Evolutionary conservation across 2,888 invertebrate species (phyloP).

Genomic region (Linnaemya vulpina): DNA sequence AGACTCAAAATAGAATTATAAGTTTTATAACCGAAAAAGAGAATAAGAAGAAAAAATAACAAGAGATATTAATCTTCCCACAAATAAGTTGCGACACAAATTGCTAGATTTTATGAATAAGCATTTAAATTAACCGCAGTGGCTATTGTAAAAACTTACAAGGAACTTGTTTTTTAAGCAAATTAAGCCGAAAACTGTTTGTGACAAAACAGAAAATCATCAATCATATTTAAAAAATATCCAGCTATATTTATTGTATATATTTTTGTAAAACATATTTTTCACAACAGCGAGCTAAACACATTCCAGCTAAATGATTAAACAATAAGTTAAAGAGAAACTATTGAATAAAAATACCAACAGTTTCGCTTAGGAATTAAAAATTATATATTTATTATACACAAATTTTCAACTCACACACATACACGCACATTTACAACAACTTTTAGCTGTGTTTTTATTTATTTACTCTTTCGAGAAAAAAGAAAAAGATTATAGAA

Average conservation of each 20-base stretch:
- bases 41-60: slow-evolving; percentile 4
- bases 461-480: neutral
- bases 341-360: neutral
- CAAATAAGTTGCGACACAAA: slow-evolving; percentile 46
- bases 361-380: neutral
- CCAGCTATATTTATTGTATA: neutral
- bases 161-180: slow-evolving; percentile 25
- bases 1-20: slow-evolving; percentile 35
- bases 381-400: neutral
- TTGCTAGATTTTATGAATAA: slow-evolving; percentile 20
- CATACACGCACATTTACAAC: slow-evolving; percentile 21
- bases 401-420: neutral
- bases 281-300: slow-evolving; percentile 4
- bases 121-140: slow-evolving; percentile 28
- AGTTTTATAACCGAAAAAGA: neutral
- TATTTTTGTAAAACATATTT: slow-evolving; percentile 15
- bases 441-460: slow-evolving; percentile 3
- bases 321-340: neutral
- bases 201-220: slow-evolving; percentile 42
- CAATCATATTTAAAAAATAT: slow-evolving; percentile 62
- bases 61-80: slow-evolving; percentile 4
- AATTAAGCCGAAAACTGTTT: slow-evolving; percentile 12
- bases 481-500: slow-evolving; percentile 15
- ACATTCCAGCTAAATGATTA: slow-evolving; percentile 3
- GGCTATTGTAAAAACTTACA: neutral